Conservation (phyloP, 2,888 invertebrate genomes). For the Clistopyga incitator region DNA sequence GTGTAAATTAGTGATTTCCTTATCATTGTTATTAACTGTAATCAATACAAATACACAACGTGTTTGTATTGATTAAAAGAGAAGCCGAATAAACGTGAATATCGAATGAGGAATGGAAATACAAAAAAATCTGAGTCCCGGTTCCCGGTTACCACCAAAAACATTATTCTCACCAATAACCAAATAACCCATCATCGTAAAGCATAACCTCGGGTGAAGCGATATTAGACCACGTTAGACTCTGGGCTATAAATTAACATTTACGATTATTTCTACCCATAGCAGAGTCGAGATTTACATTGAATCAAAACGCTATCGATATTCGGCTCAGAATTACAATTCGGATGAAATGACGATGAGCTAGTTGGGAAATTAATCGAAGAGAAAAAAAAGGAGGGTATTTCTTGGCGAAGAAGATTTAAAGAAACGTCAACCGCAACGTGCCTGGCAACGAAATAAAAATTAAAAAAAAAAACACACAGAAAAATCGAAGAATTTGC, state of each 20-base stretch:
- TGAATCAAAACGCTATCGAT: slow-evolving; percentile 3
- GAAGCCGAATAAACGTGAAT: neutral
- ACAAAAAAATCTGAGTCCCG: slow-evolving; percentile 58
- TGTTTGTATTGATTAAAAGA: neutral
- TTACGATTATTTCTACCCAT: slow-evolving; percentile 23
- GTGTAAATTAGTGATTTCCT: no score
- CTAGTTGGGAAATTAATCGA: neutral
- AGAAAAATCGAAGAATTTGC: slow-evolving; percentile 61
- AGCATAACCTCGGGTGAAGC: neutral
- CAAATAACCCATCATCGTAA: neutral
- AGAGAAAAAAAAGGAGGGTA: slow-evolving; percentile 48
- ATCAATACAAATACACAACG: no score
- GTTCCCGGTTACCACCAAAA: neutral
- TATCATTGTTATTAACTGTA: no score
- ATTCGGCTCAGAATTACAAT: slow-evolving; percentile 19
- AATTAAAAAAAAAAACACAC: slow-evolving; percentile 37
- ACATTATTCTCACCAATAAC: neutral
- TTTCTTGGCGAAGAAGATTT: slow-evolving; percentile 55
- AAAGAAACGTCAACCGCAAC: slow-evolving; percentile 61
- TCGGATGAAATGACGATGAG: slow-evolving; percentile 31
- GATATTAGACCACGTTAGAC: slow-evolving; percentile 17
- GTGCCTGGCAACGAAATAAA: slow-evolving; percentile 41
- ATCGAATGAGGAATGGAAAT: neutral
- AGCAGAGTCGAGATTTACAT: neutral
- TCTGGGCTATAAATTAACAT: slow-evolving; percentile 21